Evolutionary conservation across 2,113 vertebrate genomes (phyloP), one percentile per base, ranked within the genome.

Genomic region (Pterocles orientalis): DNA sequence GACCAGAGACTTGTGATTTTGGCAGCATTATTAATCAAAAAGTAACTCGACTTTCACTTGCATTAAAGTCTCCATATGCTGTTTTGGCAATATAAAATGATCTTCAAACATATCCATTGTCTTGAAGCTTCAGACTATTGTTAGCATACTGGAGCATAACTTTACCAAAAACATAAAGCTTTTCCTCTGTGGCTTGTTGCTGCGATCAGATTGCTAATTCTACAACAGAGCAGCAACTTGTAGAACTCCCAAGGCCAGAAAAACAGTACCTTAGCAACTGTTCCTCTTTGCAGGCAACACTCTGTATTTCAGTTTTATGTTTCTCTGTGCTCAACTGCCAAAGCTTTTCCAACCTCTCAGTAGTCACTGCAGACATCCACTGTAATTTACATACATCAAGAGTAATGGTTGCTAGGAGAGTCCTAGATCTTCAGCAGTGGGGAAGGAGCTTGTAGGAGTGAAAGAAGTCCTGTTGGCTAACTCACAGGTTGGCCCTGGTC

Each of bases 1-100:
- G 60, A 87, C 54, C 21, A 87, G 50, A 87, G 71, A 41, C 34
- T 70, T 64, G 18, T 41, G 43, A 77, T 62, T 83, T 87, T 88
- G 88, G 65, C 76, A 93, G 57, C 26, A 82, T 53, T 71, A 82
- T 75, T 84, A 71, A 94, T 89, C 34, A 82, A 84, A 91, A 94
- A 75, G 29, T 84, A 91, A 79, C 56, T 18, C 43, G 82, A 87
- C 51, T 89, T 91, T 78, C 43, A 75, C 43, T 82, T 93, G 50
- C 34, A 51, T 78, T 86, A 73, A 81, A 87, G 18, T 70, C 47
- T 84, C 73, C 71, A 33, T 87, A 79, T 94, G 66, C 34, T 85
- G 57, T 75, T 92, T 82, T 94, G 78, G 53, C 70, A 77, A 29
- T 69, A 64, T 57, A 76, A 92, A 93, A 94, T 45, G 29, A 50